These are phyloP conservation scores for Cheilosia vulpina DNA, from an alignment of 2,888 invertebrate genomes.

Conservation along the genomic window DNA sequence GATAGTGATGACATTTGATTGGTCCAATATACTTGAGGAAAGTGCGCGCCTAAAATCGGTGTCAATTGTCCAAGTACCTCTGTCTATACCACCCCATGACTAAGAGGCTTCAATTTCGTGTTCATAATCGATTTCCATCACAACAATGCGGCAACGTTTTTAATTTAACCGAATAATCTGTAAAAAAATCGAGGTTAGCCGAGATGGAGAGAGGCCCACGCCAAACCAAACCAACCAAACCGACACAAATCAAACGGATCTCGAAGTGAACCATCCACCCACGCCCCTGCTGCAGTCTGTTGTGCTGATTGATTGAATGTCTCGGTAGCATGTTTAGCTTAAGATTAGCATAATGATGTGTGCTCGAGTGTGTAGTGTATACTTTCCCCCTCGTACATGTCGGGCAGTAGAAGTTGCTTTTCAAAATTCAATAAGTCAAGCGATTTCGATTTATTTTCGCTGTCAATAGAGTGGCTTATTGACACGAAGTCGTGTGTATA, in stretches of 20 bases:
- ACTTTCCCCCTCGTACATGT: slow-evolving; percentile 21
- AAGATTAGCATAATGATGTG: slow-evolving; percentile 54
- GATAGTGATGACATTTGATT: neutral
- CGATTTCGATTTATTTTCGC: neutral
- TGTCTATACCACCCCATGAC: slow-evolving; percentile 2
- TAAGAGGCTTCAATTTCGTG: slow-evolving; percentile 44
- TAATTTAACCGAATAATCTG: slow-evolving; percentile 54
- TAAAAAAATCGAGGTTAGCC: slow-evolving; percentile 55
- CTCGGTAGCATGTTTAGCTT: slow-evolving; percentile 48
- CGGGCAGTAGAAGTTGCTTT: slow-evolving; percentile 1
- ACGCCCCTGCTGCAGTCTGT: slow-evolving; percentile 33
- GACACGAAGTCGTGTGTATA: slow-evolving; percentile 33
- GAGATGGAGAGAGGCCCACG: slow-evolving; percentile 30
- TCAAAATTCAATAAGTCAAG: slow-evolving; percentile 40
- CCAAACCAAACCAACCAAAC: neutral
- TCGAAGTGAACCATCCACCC: slow-evolving; percentile 31
- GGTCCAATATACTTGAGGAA: neutral
- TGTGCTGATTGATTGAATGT: slow-evolving; percentile 54
- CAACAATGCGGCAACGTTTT: slow-evolving; percentile 13
- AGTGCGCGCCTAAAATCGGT: neutral
- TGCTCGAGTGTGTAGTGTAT: neutral
- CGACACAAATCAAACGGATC: slow-evolving; percentile 20
- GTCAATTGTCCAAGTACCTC: slow-evolving; percentile 7
- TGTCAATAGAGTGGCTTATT: slow-evolving; percentile 53
- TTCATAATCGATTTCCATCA: slow-evolving; percentile 30